Evolutionary conservation across 1,140 invertebrate genomes (phyloP).

Genomic region (Drosophila sp.): DNA sequence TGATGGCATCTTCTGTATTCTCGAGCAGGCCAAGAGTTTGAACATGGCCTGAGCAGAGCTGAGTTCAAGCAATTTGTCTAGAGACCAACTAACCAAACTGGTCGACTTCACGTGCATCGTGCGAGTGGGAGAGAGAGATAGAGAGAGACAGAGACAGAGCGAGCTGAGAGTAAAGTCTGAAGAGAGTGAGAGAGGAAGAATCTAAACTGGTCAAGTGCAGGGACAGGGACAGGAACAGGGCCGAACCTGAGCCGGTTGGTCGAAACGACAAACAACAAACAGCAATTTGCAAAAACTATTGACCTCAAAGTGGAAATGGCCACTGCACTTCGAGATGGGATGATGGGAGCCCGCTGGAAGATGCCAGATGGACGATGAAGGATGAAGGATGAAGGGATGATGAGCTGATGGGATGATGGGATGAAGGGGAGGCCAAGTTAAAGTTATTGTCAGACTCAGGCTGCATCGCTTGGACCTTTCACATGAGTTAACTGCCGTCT

Average conservation of each 20-base stretch:
- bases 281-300: constrained; percentile 66
- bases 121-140: constrained; percentile 11
- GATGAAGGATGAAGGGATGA: too few relatives aligned
- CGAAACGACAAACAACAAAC: constrained; percentile 52
- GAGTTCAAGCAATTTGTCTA: constrained; percentile 70
- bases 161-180: neutral
- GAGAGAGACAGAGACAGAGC: constrained; percentile 2
- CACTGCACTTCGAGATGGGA: constrained; percentile 5
- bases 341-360: neutral
- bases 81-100: constrained; percentile 65
- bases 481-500: constrained; percentile 40
- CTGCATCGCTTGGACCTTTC: constrained; percentile 25
- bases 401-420: too few relatives aligned
- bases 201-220: constrained; percentile 50
- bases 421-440: too few relatives aligned
- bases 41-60: constrained; percentile 29
- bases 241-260: constrained; percentile 45
- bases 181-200: constrained; percentile 2
- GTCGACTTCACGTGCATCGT: constrained; percentile 60
- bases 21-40: constrained; percentile 16
- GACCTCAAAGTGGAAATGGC: constrained; percentile 67
- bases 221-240: constrained; percentile 29
- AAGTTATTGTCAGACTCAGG: neutral
- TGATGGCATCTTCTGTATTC: constrained; percentile 58
- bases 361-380: too few relatives aligned